phyloP scores from a whole-genome alignment of 2,888 invertebrate genomes.

The Latrodectus elegans region DNA sequence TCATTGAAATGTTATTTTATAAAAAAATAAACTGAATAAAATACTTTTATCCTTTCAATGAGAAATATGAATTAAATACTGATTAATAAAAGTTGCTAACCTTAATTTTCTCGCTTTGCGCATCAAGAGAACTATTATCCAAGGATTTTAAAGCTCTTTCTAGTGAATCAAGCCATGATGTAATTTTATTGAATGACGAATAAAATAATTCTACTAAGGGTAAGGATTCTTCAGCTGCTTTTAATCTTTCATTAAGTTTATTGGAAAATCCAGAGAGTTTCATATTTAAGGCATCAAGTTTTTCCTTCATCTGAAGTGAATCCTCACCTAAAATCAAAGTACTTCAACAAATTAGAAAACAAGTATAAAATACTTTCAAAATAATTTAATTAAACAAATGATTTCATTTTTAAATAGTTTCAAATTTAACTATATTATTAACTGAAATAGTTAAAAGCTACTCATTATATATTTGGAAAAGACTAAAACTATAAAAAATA shows the following conservation, averaged over 20 bases:
- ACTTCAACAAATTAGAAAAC: neutral
- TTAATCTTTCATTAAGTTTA: conserved; percentile 85
- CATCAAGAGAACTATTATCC: conserved; percentile 80
- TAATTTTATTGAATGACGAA: conserved; percentile 88
- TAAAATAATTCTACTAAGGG: conserved; percentile 96
- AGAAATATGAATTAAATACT: too few relatives aligned
- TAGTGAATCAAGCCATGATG: conserved; percentile 95
- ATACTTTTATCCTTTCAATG: too few relatives aligned
- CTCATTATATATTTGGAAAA: too few relatives aligned
- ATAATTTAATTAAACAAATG: too few relatives aligned
- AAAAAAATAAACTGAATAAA: too few relatives aligned
- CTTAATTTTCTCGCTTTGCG: conserved; percentile 81
- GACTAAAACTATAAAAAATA: too few relatives aligned
- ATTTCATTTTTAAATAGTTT: too few relatives aligned
- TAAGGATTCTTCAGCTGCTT: conserved; percentile 89
- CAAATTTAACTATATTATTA: too few relatives aligned
- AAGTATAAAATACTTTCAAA: neutral
- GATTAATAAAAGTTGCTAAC: conserved; percentile 18
- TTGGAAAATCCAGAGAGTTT: conserved; percentile 90
- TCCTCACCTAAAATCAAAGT: conserved; percentile 85
- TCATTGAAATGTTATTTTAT: too few relatives aligned
- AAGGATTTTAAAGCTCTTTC: conserved; percentile 90
- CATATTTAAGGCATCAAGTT: conserved; percentile 90
- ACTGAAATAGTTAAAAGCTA: too few relatives aligned
- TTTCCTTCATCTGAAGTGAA: conserved; percentile 92